These are phyloP conservation scores for Hystrix brachyura DNA, from an alignment of 2,113 vertebrate species.

Conservation along the genomic window DNA sequence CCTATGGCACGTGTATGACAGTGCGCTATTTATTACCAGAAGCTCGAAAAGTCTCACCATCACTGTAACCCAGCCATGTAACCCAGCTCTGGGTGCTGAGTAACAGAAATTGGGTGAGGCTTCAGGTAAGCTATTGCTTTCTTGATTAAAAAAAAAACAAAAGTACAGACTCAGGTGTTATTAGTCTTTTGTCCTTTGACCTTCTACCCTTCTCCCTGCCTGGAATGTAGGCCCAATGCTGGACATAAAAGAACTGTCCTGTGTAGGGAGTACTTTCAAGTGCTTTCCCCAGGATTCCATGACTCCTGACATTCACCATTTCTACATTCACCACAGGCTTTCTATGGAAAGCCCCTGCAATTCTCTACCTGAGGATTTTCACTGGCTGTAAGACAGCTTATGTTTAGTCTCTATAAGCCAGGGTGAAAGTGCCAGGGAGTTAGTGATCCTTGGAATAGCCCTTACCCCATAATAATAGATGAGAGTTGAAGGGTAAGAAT, in stretches of 20 bases:
- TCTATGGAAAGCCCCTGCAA: neutral
- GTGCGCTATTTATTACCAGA: neutral
- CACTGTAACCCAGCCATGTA: neutral
- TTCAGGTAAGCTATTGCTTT: slow-evolving; percentile 1
- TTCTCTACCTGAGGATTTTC: neutral
- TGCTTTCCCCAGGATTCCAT: neutral
- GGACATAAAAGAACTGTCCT: neutral
- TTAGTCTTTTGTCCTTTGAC: slow-evolving; percentile 48
- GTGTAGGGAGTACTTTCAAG: neutral
- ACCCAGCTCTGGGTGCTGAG: neutral
- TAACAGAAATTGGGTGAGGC: neutral
- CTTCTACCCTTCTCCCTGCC: neutral
- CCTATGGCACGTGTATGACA: neutral
- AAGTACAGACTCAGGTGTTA: neutral
- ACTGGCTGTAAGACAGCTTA: neutral
- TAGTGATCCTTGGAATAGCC: neutral
- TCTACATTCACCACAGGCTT: neutral
- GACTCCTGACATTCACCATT: neutral
- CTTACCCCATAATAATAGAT: neutral
- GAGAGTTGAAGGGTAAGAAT: neutral
- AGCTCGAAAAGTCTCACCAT: neutral
- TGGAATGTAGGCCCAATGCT: neutral
- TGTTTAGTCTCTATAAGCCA: neutral
- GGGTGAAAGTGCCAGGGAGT: neutral
- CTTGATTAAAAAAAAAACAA: slow-evolving; percentile 50